phyloP scores from a whole-genome alignment of 2,888 invertebrate species.

The Drosophila atroscutellata region DNA sequence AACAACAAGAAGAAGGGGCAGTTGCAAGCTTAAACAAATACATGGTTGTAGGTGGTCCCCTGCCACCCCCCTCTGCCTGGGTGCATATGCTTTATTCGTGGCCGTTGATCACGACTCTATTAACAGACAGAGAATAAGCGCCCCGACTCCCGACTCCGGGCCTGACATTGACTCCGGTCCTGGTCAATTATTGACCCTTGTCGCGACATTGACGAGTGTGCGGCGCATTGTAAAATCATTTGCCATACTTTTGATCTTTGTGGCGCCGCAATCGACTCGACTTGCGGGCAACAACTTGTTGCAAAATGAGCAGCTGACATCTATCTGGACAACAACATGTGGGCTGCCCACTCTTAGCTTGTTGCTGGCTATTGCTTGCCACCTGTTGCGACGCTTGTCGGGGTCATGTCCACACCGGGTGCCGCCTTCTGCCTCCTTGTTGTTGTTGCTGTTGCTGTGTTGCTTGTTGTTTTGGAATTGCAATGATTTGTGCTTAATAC shows the following conservation, averaged over 20 bases:
- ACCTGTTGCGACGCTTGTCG: constrained; percentile 66
- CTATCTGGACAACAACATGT: constrained; percentile 50
- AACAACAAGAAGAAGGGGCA: constrained; percentile 18
- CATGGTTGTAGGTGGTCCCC: constrained; percentile 55
- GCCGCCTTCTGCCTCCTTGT: constrained; percentile 28
- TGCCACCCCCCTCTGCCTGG: not conserved
- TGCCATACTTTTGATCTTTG: constrained; percentile 45
- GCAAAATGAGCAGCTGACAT: constrained; percentile 55
- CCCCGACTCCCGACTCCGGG: not conserved
- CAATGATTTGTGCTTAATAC: constrained; percentile 45
- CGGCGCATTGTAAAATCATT: constrained; percentile 52
- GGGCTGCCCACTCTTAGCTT: constrained; percentile 27
- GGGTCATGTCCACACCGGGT: constrained; percentile 70
- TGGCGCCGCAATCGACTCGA: constrained; percentile 28
- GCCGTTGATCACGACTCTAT: constrained; percentile 82
- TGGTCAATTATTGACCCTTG: constrained; percentile 62
- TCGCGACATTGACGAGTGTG: constrained; percentile 70
- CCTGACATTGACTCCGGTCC: constrained; percentile 16
- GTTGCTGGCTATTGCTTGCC: constrained; percentile 37
- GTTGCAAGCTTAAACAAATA: constrained; percentile 51
- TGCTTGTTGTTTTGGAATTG: constrained; percentile 6
- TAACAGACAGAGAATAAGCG: constrained; percentile 45
- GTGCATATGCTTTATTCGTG: constrained; percentile 69
- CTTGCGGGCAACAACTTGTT: constrained; percentile 5
- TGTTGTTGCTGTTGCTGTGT: constrained; percentile 17